Evolutionary conservation across 1,140 invertebrate species (phyloP).

Genomic region (Drosophila bocki): DNA sequence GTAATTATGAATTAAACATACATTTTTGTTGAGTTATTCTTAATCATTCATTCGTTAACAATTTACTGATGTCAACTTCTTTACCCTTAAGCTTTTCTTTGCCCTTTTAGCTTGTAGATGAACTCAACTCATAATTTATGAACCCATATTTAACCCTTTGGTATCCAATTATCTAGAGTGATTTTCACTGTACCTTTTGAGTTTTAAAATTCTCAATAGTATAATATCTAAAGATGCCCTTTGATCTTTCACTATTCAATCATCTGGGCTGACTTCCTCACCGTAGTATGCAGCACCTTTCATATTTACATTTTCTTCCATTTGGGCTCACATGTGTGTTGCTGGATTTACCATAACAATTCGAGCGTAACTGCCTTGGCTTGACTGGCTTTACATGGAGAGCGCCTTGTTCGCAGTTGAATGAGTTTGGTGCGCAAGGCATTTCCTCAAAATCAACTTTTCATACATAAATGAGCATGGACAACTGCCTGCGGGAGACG

Average conservation of each 20-base stretch:
- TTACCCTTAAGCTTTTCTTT: background rate
- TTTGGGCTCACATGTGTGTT: constrained; percentile 12
- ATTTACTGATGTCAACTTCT: background rate
- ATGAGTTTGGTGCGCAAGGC: constrained; percentile 27
- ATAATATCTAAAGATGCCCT: background rate
- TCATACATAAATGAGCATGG: constrained; percentile 50
- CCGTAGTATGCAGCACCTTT: background rate
- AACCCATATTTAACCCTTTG: background rate
- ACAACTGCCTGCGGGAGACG: constrained; percentile 43
- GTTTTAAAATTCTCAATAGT: background rate
- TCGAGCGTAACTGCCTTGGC: constrained; percentile 69
- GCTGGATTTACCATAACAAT: constrained; percentile 49
- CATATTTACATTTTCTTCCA: constrained; percentile 13
- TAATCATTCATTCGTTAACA: too few species aligned
- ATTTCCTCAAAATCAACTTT: constrained; percentile 44
- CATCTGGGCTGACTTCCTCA: constrained; percentile 1
- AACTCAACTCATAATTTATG: background rate
- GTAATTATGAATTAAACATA: too few species aligned
- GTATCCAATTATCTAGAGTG: constrained; percentile 4
- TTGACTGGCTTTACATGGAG: constrained; percentile 61
- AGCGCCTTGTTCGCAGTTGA: constrained; percentile 41
- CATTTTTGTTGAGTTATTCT: background rate
- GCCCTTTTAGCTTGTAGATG: background rate
- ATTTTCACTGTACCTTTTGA: background rate
- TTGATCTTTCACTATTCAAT: constrained; percentile 18